A percentile compares a stretch with the other conserved stretches of the same genome.
Conservation (phyloP, 2,888 invertebrate genomes). For the Lamproptera curius region DNA sequence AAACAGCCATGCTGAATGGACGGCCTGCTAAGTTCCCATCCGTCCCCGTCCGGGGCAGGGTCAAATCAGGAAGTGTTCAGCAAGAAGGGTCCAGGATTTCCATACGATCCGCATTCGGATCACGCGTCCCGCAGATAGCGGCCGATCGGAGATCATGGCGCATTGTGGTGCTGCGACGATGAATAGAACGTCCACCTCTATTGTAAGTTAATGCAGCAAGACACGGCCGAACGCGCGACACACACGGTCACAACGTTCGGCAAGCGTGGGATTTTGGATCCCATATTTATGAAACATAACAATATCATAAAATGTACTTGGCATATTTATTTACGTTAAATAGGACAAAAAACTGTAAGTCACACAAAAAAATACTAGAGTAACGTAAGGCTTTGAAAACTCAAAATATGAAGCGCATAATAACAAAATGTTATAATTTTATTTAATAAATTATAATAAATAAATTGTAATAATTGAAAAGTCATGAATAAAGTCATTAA, state of each 20-base stretch:
- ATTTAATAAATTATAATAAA: too few species aligned
- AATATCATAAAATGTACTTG: too few species aligned
- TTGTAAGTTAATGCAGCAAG: slow-evolving; percentile 74
- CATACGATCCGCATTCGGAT: slow-evolving; percentile 59
- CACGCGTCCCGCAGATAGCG: slow-evolving; percentile 46
- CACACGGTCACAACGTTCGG: slow-evolving; percentile 28
- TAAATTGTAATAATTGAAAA: too few species aligned
- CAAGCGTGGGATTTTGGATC: slow-evolving; percentile 15
- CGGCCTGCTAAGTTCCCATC: background rate
- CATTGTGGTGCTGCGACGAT: slow-evolving; percentile 59
- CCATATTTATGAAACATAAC: too few species aligned
- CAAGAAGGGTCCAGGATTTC: slow-evolving; percentile 39
- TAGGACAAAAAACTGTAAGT: too few species aligned
- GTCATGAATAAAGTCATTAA: too few species aligned
- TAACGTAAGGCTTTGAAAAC: too few species aligned
- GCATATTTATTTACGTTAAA: too few species aligned
- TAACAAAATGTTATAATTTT: too few species aligned
- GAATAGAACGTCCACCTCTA: slow-evolving; percentile 77
- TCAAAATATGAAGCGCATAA: too few species aligned
- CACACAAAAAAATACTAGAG: too few species aligned
- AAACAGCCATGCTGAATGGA: background rate
- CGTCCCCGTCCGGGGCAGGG: slow-evolving; percentile 1
- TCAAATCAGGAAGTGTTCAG: slow-evolving; percentile 19
- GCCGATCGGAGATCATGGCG: slow-evolving; percentile 43
- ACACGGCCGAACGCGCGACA: slow-evolving; percentile 38